phyloP scores from a whole-genome alignment of 2,888 invertebrate genomes.

The Synergus gifuensis region DNA sequence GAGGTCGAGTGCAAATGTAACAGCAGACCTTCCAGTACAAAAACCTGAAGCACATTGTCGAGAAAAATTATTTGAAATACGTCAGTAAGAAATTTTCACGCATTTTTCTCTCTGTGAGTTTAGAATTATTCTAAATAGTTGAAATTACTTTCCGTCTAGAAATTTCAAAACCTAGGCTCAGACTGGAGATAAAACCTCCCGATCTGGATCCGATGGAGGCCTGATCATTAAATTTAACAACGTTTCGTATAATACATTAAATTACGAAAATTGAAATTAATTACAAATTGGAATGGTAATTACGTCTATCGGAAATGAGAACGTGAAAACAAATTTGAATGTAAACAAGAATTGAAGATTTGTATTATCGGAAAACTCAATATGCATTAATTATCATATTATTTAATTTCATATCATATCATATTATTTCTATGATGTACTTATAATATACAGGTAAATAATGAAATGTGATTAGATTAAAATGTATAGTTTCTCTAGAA shows the following conservation, averaged over 20 bases:
- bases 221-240: not conserved
- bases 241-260: not conserved
- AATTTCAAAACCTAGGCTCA: too few relatives aligned
- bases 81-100: conserved; percentile 30
- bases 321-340: not conserved
- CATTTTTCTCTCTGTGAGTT: not conserved
- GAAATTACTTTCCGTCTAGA: too few relatives aligned
- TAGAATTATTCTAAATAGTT: too few relatives aligned
- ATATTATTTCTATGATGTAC: too few relatives aligned
- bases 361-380: not conserved
- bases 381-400: too few relatives aligned
- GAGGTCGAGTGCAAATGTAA: conserved; percentile 91
- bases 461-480: not conserved
- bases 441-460: not conserved
- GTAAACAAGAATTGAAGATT: not conserved
- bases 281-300: too few relatives aligned
- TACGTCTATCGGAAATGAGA: too few relatives aligned
- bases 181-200: too few relatives aligned
- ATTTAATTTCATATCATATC: too few relatives aligned
- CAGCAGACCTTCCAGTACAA: conserved; percentile 96
- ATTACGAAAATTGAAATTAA: not conserved
- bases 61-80: conserved; percentile 37
- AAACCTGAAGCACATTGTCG: conserved; percentile 80
- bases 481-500: not conserved
- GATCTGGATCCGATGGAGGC: too few relatives aligned